Evolutionary conservation across 1,140 invertebrate species (phyloP).

Genomic region (Lepidurus couesii): DNA sequence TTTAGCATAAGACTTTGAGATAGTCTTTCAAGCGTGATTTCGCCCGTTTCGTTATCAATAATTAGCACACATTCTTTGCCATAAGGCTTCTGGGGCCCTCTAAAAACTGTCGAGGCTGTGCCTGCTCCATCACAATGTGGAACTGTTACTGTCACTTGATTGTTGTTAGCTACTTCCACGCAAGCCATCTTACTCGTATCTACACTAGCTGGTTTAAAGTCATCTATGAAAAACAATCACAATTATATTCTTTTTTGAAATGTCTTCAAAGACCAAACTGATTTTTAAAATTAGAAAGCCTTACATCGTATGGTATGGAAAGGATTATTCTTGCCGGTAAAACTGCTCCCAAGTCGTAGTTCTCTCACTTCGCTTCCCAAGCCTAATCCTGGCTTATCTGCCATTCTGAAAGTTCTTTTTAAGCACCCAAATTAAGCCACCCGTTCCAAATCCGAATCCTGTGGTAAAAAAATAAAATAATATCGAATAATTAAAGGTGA

Average conservation of each 20-base stretch:
- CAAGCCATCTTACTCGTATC: conserved; percentile 82
- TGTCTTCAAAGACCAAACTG: conserved; percentile 24
- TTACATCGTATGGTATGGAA: conserved; percentile 86
- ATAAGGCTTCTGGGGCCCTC: conserved; percentile 83
- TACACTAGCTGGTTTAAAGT: conserved; percentile 95
- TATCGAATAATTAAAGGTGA: too few species aligned
- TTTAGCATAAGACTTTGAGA: conserved; percentile 87
- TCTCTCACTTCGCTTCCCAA: conserved; percentile 68
- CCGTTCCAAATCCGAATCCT: neutral
- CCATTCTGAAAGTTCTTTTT: conserved; percentile 44
- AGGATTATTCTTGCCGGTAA: conserved; percentile 60
- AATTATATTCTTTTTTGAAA: conserved; percentile 25
- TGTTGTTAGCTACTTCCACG: conserved; percentile 77
- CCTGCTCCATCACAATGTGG: conserved; percentile 87
- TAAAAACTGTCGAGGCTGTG: conserved; percentile 83
- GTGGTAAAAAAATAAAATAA: too few species aligned
- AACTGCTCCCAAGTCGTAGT: conserved; percentile 74
- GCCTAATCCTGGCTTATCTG: conserved; percentile 66
- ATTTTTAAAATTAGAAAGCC: conserved; percentile 42
- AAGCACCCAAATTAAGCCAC: neutral
- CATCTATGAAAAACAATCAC: conserved; percentile 61
- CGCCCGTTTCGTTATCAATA: conserved; percentile 82
- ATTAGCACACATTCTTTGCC: conserved; percentile 92
- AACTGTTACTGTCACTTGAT: conserved; percentile 83
- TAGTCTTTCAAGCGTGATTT: conserved; percentile 86